Evolutionary conservation across 2,888 invertebrate species (phyloP).

Genomic region (Calliscelio sp.): DNA sequence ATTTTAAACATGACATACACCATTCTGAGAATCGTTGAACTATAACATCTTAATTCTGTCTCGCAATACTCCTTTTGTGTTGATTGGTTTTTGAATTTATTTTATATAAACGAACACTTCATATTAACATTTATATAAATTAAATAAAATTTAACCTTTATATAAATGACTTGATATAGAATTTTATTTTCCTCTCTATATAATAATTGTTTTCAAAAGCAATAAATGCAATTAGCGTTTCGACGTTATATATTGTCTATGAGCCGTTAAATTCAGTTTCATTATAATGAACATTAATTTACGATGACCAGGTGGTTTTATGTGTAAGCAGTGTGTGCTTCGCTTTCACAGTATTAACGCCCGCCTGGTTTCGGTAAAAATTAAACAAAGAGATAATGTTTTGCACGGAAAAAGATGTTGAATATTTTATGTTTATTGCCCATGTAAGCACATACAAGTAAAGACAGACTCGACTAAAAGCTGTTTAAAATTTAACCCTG

Average conservation of each 20-base stretch:
- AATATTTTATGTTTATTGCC: slow-evolving; percentile 51
- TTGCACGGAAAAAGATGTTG: slow-evolving; percentile 30
- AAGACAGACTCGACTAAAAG: slow-evolving; percentile 42
- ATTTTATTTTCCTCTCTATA: too few species aligned
- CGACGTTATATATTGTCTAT: neutral
- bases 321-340: neutral
- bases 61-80: neutral
- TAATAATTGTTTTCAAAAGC: too few species aligned
- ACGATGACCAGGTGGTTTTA: slow-evolving; percentile 14
- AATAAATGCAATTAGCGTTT: slow-evolving; percentile 11
- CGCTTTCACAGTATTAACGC: slow-evolving; percentile 27
- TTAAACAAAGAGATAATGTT: slow-evolving; percentile 52
- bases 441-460: slow-evolving; percentile 9
- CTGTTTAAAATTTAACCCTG: slow-evolving; percentile 47
- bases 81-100: neutral
- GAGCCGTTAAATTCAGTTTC: slow-evolving; percentile 32
- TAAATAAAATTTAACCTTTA: too few species aligned
- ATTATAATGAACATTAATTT: slow-evolving; percentile 33
- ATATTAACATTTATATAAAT: too few species aligned
- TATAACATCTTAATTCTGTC: neutral
- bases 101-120: neutral
- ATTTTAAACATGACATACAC: neutral
- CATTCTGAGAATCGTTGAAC: neutral
- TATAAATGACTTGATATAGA: too few species aligned
- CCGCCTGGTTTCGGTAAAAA: slow-evolving; percentile 36